A percentile compares a stretch with the other conserved stretches of the same genome.
phyloP scores from a whole-genome alignment of 2,113 vertebrate genomes.

The Nibea coibor region DNA sequence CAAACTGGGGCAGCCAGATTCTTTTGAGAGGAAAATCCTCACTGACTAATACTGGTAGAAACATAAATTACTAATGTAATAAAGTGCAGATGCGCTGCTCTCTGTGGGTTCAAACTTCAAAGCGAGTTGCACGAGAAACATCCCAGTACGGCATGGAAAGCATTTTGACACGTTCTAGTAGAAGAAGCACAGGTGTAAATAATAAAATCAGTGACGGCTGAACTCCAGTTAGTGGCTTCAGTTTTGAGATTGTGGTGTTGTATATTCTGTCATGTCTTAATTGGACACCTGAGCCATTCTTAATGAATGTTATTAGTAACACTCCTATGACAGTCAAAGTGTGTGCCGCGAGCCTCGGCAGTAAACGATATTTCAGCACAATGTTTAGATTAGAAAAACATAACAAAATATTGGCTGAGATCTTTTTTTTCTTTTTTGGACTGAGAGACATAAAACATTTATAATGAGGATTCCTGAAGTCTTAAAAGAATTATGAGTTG shows the following conservation, averaged over 20 bases:
- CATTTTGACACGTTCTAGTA: background rate
- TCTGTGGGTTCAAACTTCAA: conserved; percentile 1
- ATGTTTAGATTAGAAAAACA: background rate
- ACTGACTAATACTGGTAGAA: background rate
- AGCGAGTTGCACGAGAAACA: background rate
- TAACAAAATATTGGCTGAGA: background rate
- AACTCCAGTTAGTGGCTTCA: conserved; percentile 1
- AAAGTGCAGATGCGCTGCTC: conserved; percentile 6
- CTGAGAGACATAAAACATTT: background rate
- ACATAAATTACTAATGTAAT: background rate
- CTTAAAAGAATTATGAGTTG: background rate
- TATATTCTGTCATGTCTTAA: background rate
- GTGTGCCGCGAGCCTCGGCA: background rate
- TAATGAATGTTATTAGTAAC: background rate
- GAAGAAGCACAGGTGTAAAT: background rate
- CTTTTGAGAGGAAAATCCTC: conserved; percentile 9
- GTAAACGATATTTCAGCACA: background rate
- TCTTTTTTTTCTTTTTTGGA: background rate
- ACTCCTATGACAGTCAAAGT: background rate
- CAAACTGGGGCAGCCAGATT: conserved; percentile 2
- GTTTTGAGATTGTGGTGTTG: background rate
- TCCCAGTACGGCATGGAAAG: background rate
- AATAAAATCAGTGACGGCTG: background rate
- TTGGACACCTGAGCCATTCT: background rate
- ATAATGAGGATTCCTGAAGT: background rate